phyloP scores from a whole-genome alignment of 1,140 invertebrate species.

The Zaprionus nigranus region DNA sequence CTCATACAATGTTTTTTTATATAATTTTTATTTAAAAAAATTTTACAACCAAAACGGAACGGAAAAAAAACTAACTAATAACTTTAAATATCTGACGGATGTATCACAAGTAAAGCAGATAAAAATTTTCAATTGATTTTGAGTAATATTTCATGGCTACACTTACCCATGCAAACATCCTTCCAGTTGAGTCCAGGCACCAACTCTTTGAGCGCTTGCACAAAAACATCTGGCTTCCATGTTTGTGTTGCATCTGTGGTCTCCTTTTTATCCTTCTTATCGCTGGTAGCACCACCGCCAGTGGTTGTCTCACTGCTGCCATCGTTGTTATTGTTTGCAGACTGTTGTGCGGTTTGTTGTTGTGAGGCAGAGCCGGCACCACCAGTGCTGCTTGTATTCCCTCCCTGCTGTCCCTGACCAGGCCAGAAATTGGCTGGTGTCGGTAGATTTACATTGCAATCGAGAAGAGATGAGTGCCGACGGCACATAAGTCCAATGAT shows the following conservation, averaged over 20 bases:
- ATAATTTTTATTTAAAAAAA: conserved; percentile 1
- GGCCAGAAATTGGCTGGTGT: conserved; percentile 87
- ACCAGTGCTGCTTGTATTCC: conserved; percentile 40
- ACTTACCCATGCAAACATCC: conserved; percentile 92
- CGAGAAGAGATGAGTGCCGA: conserved; percentile 89
- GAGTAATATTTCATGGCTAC: too few relatives aligned
- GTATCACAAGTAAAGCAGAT: not conserved
- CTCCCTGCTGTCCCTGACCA: conserved; percentile 59
- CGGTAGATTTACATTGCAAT: conserved; percentile 88
- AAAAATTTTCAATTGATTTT: too few relatives aligned
- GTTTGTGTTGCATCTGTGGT: conserved; percentile 85
- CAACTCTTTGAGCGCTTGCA: conserved; percentile 95
- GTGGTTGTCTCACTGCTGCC: conserved; percentile 66
- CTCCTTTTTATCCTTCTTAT: conserved; percentile 85
- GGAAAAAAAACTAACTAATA: conserved; percentile 1
- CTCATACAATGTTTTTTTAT: not conserved
- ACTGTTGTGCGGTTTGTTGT: conserved; percentile 20
- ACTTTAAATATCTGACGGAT: conserved; percentile 9
- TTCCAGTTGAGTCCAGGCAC: conserved; percentile 95
- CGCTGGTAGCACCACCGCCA: conserved; percentile 67
- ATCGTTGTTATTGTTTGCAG: conserved; percentile 60
- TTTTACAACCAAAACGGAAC: conserved; percentile 15
- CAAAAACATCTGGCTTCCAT: conserved; percentile 97
- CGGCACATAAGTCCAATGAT: conserved; percentile 95
- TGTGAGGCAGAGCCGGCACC: conserved; percentile 31